Conservation (phyloP, 1,140 invertebrate species). For the Dendrolimus punctatus region DNA sequence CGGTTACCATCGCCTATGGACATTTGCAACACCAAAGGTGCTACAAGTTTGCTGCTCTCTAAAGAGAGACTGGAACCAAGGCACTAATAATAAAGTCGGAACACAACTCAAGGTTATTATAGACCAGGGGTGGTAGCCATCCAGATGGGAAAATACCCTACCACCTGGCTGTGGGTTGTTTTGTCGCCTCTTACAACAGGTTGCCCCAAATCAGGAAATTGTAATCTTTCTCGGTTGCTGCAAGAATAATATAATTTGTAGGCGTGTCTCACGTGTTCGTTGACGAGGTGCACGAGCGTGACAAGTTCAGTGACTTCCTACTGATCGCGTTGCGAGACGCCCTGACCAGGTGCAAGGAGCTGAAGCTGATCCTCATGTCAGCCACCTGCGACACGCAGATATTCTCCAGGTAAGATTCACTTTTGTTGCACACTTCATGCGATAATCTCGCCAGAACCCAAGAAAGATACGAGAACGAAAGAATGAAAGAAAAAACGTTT, state of each 20-base stretch:
- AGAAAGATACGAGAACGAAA: too few species aligned
- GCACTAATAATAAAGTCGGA: too few species aligned
- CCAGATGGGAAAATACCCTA: neutral
- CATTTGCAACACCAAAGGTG: too few species aligned
- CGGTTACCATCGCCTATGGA: too few species aligned
- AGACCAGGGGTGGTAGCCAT: neutral
- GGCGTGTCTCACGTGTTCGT: slow-evolving; percentile 89
- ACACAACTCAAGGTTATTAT: too few species aligned
- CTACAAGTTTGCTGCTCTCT: too few species aligned
- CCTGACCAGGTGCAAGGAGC: slow-evolving; percentile 78
- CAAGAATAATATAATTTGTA: slow-evolving; percentile 2
- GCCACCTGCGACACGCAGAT: slow-evolving; percentile 89
- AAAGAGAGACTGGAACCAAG: too few species aligned
- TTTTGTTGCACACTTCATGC: too few species aligned
- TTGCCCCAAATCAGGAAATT: too few species aligned
- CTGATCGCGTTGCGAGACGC: slow-evolving; percentile 88
- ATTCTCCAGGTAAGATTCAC: slow-evolving; percentile 74
- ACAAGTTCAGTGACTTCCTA: slow-evolving; percentile 94
- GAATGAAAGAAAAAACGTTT: too few species aligned
- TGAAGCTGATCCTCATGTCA: slow-evolving; percentile 95
- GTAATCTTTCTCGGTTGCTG: too few species aligned
- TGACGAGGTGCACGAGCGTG: slow-evolving; percentile 96
- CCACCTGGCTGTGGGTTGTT: neutral
- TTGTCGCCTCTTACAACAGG: neutral
- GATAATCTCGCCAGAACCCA: too few species aligned